Evolutionary conservation across 2,113 vertebrate genomes (phyloP).

Genomic region (Porphyrio hochstetteri): DNA sequence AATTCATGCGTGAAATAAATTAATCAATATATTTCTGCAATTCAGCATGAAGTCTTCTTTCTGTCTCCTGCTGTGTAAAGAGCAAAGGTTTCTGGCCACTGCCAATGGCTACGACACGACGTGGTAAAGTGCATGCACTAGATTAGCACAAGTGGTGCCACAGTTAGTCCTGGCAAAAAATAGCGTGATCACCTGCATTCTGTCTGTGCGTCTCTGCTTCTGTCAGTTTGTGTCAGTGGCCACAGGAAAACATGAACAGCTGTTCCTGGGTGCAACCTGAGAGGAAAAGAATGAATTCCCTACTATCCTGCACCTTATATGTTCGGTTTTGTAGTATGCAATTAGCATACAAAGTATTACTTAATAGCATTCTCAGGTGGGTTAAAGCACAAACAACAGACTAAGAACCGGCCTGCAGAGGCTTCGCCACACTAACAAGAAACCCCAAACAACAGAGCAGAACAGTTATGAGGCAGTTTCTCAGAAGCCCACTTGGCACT

Average conservation of each 20-base stretch:
- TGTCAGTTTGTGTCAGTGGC: neutral
- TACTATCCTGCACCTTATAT: neutral
- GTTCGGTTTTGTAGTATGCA: neutral
- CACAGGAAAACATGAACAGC: neutral
- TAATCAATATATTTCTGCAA: neutral
- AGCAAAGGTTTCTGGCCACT: slow-evolving; percentile 15
- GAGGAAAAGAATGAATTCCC: neutral
- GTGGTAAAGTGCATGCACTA: neutral
- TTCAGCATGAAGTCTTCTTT: neutral
- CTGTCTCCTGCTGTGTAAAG: neutral
- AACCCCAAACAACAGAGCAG: neutral
- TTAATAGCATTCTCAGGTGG: neutral
- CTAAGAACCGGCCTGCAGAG: neutral
- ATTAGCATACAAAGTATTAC: neutral
- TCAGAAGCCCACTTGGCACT: neutral
- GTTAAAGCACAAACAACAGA: neutral
- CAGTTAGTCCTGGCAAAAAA: neutral
- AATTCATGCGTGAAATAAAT: neutral
- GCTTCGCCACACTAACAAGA: neutral
- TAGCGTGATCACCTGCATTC: neutral
- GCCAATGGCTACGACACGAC: neutral
- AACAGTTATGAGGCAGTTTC: neutral
- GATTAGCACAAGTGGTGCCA: neutral
- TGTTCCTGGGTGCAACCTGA: neutral
- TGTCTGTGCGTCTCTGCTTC: neutral